Evolutionary conservation across 2,113 vertebrate species (phyloP).

Genomic region (Tichodroma muraria): DNA sequence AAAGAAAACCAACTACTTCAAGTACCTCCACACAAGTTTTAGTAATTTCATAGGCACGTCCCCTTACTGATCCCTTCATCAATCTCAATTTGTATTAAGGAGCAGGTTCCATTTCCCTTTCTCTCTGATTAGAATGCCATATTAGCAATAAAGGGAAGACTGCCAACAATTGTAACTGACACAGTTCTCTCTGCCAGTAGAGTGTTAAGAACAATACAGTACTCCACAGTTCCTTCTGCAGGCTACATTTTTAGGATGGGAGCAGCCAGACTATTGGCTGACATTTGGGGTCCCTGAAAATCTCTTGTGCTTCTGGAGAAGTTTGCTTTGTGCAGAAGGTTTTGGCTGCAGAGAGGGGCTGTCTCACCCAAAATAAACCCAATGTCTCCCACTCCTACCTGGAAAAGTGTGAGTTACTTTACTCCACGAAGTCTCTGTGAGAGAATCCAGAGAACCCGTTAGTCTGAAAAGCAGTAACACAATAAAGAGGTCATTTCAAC

Average conservation of each 20-base stretch:
- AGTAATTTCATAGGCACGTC: background rate
- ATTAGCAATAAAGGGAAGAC: background rate
- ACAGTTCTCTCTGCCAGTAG: background rate
- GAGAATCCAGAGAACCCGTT: constrained; percentile 88
- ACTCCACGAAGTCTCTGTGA: constrained; percentile 82
- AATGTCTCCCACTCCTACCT: constrained; percentile 68
- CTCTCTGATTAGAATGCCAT: background rate
- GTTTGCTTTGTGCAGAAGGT: background rate
- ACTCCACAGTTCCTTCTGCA: background rate
- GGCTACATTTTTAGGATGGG: background rate
- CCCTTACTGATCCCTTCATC: background rate
- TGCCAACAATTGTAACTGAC: background rate
- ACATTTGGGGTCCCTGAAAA: background rate
- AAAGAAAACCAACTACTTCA: background rate
- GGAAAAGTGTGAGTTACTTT: constrained; percentile 77
- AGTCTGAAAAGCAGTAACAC: constrained; percentile 71
- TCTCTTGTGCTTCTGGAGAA: background rate
- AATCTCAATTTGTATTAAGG: background rate
- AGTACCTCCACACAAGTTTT: background rate
- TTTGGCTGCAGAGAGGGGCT: background rate
- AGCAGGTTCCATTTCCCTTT: background rate
- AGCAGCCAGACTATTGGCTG: background rate
- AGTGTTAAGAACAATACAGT: background rate
- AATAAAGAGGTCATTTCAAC: background rate
- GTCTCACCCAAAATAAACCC: background rate